Base-by-base conservation (phyloP, 2,113 vertebrate genomes). In the Crotalus viridis region DNA sequence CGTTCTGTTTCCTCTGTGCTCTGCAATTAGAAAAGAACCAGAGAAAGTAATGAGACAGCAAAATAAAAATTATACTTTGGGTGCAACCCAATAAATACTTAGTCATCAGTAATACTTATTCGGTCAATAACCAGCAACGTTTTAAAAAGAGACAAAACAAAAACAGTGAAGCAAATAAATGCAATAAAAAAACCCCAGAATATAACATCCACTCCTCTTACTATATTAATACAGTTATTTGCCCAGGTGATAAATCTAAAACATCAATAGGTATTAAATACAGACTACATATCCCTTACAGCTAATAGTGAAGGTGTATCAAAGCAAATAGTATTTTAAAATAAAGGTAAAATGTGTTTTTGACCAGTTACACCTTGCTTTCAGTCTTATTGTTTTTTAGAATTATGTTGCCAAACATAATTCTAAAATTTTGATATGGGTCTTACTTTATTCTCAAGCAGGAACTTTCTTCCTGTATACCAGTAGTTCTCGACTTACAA, bases 1-100 rank as follows among this genome's bases (percentile, higher is more conserved):
- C 85, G 56, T 94, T 98, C 97, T 26, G 94, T 92, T 92, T 98
- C 97, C 43, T 97, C 96, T 43, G 93, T 43, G 7, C 97, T 95
- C 97, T 98, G 3, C 56, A 95, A 0, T 46, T 57, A 43, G 90
- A 74, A 96, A 93, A 92, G 19, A 85, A 92, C 17, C 64, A 94
- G 94, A 88, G 85, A 92, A 61, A 21, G 39, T 57, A 86, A 33
- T 15, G 26, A 85, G 21, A 33, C 3, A 12, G 21, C 4, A 6
- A 46, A 86, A 91, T 85, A 19, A 26, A 69, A 56, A n/a, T 9
- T 9, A 15, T 39, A 74, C 28, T 9, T 4, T 56, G 39, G 5
- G 55, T 19, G 3, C 9, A 19, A 17, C n/a, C 10, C 81, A 57
- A 21, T 21, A 86, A 51, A 43, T 10, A 21, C 24, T 13, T 9